phyloP scores from a whole-genome alignment of 1,140 invertebrate genomes.

The Aphelenchoides avenae region DNA sequence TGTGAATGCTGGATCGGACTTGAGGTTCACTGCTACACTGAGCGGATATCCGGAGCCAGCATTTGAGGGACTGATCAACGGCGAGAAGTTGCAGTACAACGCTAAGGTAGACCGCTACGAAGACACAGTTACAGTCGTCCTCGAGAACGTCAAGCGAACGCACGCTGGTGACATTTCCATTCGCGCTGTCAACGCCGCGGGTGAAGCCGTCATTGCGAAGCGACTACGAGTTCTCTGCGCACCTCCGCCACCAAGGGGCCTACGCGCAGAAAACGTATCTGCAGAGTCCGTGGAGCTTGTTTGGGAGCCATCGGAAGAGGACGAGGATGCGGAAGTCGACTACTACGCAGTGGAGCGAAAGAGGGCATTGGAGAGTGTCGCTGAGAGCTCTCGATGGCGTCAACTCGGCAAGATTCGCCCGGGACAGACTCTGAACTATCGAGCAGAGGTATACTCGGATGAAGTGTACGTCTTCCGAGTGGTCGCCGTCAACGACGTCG shows the following conservation, averaged over 20 bases:
- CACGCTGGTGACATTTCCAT: no score
- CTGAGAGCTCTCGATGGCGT: constrained; percentile 43
- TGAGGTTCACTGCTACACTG: constrained; percentile 22
- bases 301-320: constrained; percentile 37
- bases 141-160: no score
- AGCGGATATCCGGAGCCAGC: constrained; percentile 38
- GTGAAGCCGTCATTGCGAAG: no score
- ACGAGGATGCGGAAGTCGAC: constrained; percentile 44
- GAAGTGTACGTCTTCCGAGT: constrained; percentile 94
- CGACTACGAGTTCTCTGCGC: no score
- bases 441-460: constrained; percentile 68
- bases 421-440: constrained; percentile 11
- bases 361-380: constrained; percentile 21
- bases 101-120: no score
- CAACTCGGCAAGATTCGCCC: constrained; percentile 42
- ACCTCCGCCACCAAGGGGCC: not conserved
- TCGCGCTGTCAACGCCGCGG: no score
- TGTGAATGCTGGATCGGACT: constrained; percentile 19
- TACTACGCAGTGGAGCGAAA: constrained; percentile 55
- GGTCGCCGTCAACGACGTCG: constrained; percentile 93
- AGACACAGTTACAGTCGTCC: no score
- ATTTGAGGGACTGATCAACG: no score
- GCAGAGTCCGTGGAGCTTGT: constrained; percentile 31
- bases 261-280: constrained; percentile 6
- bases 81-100: no score